Evolutionary conservation across 2,888 invertebrate genomes (phyloP), one percentile per base, ranked within the genome.

Genomic region (Pyrgus malvae): DNA sequence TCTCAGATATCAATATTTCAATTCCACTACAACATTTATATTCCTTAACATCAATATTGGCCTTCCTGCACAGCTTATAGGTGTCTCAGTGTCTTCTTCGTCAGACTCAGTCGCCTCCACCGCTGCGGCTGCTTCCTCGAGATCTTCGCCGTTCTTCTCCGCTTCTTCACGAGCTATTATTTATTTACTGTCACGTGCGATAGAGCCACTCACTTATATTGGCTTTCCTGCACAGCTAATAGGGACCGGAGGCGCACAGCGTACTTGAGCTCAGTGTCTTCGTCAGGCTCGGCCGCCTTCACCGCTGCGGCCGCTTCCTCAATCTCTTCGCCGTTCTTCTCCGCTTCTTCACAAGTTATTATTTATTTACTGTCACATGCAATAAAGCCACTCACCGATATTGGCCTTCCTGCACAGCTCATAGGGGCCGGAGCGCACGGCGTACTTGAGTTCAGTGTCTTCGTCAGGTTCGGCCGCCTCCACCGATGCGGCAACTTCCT

Each of bases 401-500:
- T 97, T 97, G 1, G 96, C 96, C 76, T 94, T 95, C 48, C 94
- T 91, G 69, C 98, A 98, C 63, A 98, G 92, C 31, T 95, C 93
- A 74, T 99, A 99, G 0, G 97, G 95, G 1, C 98, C 98, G 37
- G 95, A 95, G 56, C 97, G 91, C 46, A 94, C 94, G 0, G 98
- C 97, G 70, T 97, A 96, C 77, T 98, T 98, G 19, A 97, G 91
- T 1, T 92, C 92, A 5, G 93, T 91, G 0, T 99, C n/a, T n/a
- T 92, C 92, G 0, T 93, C 92, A 0, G 91, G 91, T 29, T 91
- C 91, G 0, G 87, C 85, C 0, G 87, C 89, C 35, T 85, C 89
- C 14, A 90, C 90, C 0, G 90, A 89, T 12, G 93, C 92, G 0
- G 90, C 92, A 4, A 92, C 92, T 44, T 94, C 93, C 7, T 92